Evolutionary conservation across 2,888 invertebrate species (phyloP).

Genomic region (Hypolimnas misippus): DNA sequence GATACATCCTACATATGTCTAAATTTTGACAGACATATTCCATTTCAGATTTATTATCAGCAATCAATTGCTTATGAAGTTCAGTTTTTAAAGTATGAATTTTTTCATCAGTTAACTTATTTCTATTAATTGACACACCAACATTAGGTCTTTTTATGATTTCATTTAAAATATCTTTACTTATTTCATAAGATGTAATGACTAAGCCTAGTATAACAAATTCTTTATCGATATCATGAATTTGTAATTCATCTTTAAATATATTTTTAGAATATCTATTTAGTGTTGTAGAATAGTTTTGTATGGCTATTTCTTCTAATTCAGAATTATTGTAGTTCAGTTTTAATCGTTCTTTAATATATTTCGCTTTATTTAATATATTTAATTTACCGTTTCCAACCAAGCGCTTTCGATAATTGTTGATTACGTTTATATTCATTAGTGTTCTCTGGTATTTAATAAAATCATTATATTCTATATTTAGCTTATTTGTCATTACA

Average conservation of each 20-base stretch:
- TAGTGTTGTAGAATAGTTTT: slow-evolving; percentile 8
- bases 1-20: slow-evolving; percentile 52
- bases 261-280: slow-evolving; percentile 9
- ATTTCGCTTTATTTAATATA: slow-evolving; percentile 12
- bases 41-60: slow-evolving; percentile 49
- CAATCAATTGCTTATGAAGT: slow-evolving; percentile 35
- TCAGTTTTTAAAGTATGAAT: slow-evolving; percentile 9
- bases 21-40: slow-evolving; percentile 47
- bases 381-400: slow-evolving; percentile 11
- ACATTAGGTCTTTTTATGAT: neutral
- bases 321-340: slow-evolving; percentile 1
- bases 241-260: slow-evolving; percentile 1
- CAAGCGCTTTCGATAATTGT: slow-evolving; percentile 7
- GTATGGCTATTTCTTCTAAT: neutral
- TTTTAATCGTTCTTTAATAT: slow-evolving; percentile 16
- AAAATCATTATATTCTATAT: neutral
- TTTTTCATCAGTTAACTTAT: neutral
- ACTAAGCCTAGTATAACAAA: slow-evolving; percentile 48
- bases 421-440: slow-evolving; percentile 5
- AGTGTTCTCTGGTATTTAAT: neutral
- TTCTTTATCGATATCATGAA: slow-evolving; percentile 44
- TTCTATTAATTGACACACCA: neutral
- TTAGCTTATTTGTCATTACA: neutral
- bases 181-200: slow-evolving; percentile 42
- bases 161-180: slow-evolving; percentile 27